Base-by-base conservation (phyloP, 2,888 invertebrate genomes). In the Nowickia ferox region DNA sequence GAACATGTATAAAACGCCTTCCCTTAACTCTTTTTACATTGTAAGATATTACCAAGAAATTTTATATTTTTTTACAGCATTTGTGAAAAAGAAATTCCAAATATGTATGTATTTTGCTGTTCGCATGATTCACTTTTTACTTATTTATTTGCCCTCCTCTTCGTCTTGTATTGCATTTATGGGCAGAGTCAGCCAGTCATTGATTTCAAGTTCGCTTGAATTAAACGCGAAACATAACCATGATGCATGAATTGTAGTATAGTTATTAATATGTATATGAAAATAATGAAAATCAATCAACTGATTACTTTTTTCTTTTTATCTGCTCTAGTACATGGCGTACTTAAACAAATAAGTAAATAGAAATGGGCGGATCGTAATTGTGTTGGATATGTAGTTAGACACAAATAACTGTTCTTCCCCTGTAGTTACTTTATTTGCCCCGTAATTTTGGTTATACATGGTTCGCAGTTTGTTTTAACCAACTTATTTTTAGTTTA, bases 241-340 rank as follows among this genome's bases (percentile, higher is more conserved):
- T 57, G 22, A 75, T 75, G 74, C 68, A 68, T 78, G 71, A 75
- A 68, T 78, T 79, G 44, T 46, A 38, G 38, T 55, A 57, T 81
- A 53, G 68, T 75, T 61, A 68, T n/a, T n/a, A n/a, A n/a, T n/a
- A n/a, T n/a, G n/a, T n/a, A 53, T 68, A 53, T 61, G 17, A 53
- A 42, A 19, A 61, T n/a, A 81, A 81, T 61, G 44, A 51, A 68
- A 81, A 81, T 75, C 61, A 74, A 81, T 81, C 66, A 80, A 80
- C 11, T 51, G 40, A 19, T 13, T 46, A n/a, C 15, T 40, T 9
- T 10, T 59, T 69, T 9, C 22, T 79, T 79, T 38, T 4, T 44
- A 55, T 30, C 9, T 15, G n/a, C 22, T 66, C 40, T 57, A 72
- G 48, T 42, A 30, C 57, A 59, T 44, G 74, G 38, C 57, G 72